phyloP scores from a whole-genome alignment of 2,888 invertebrate species.

The Drosophila longiperda region DNA sequence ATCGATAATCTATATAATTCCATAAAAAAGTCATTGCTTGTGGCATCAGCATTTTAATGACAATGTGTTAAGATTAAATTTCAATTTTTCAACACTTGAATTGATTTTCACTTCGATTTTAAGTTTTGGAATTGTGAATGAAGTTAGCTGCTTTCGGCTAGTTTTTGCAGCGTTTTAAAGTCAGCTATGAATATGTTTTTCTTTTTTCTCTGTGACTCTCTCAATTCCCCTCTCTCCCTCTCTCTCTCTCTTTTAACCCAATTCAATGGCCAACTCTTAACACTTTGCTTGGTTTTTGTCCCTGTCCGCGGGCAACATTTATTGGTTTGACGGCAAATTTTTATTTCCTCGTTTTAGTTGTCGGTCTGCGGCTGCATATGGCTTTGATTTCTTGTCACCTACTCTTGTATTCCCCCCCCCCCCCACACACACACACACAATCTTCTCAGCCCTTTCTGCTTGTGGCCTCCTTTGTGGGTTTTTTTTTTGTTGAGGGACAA shows the following conservation, averaged over 20 bases:
- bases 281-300: conserved; percentile 12
- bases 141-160: conserved; percentile 43
- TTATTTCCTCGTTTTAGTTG: conserved; percentile 71
- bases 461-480: background rate
- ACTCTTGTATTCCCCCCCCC: background rate
- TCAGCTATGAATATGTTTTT: conserved; percentile 67
- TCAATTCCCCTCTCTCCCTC: background rate
- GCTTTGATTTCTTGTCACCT: conserved; percentile 55
- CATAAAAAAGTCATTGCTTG: conserved; percentile 9
- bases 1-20: background rate
- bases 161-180: conserved; percentile 53
- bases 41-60: conserved; percentile 67
- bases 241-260: background rate
- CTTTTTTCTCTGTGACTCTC: background rate
- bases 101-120: conserved; percentile 49
- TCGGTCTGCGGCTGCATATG: conserved; percentile 64
- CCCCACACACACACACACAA: no score
- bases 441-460: no score
- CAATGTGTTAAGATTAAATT: conserved; percentile 67
- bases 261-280: background rate
- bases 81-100: conserved; percentile 70
- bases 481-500: conserved; percentile 2
- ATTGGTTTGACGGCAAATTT: conserved; percentile 77
- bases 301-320: conserved; percentile 58
- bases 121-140: background rate